Evolutionary conservation across 2,113 vertebrate genomes (phyloP).

Genomic region (Hippolais icterina): DNA sequence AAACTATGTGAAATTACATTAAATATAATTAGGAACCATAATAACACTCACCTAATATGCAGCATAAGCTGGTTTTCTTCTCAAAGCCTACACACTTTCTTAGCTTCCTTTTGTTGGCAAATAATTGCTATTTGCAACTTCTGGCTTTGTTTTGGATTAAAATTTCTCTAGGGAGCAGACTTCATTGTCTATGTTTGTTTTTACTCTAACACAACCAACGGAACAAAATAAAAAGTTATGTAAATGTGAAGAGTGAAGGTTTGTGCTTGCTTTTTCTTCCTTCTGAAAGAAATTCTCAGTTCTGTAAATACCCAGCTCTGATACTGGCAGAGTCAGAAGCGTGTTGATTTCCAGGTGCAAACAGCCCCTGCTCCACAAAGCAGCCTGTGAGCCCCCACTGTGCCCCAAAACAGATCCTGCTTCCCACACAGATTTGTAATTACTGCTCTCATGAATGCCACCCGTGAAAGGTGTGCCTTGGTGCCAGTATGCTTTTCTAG

Average conservation of each 20-base stretch:
- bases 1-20: neutral
- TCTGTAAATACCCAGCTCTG: neutral
- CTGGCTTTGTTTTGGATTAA: neutral
- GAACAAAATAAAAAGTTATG: neutral
- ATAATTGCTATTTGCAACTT: neutral
- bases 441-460: neutral
- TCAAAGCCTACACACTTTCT: neutral
- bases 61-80: neutral
- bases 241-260: neutral
- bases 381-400: neutral
- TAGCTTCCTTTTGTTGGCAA: neutral
- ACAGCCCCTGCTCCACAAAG: neutral
- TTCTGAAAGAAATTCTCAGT: neutral
- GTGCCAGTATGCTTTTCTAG: neutral
- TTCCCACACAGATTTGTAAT: neutral
- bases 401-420: neutral
- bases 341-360: neutral
- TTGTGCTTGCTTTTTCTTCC: neutral
- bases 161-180: neutral
- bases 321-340: neutral
- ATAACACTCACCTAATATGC: neutral
- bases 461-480: neutral
- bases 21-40: neutral
- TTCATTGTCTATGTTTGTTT: neutral
- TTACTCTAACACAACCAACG: neutral